Evolutionary conservation across 2,113 vertebrate genomes (phyloP).

Genomic region (Aleadryas rufinucha): DNA sequence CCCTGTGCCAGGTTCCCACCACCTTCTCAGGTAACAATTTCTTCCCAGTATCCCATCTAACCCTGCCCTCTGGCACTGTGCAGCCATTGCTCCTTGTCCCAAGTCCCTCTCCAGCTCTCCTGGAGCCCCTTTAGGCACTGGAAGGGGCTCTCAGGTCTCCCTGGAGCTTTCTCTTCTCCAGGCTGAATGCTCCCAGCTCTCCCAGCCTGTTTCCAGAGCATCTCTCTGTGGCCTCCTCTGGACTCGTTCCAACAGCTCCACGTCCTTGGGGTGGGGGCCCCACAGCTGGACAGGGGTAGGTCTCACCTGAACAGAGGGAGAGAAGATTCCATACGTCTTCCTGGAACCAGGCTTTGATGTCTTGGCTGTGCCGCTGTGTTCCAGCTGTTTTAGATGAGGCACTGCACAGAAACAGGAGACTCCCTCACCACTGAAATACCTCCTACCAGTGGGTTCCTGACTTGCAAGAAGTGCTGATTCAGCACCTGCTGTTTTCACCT

Average conservation of each 20-base stretch:
- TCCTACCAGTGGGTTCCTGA: background rate
- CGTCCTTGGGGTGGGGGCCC: background rate
- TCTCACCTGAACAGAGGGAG: background rate
- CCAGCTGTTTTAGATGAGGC: background rate
- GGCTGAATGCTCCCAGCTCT: background rate
- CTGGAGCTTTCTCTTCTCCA: background rate
- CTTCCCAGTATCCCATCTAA: background rate
- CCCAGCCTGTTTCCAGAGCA: background rate
- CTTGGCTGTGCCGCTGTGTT: background rate
- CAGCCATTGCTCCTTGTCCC: background rate
- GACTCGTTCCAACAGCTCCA: background rate
- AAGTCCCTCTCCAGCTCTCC: background rate
- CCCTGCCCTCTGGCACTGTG: background rate
- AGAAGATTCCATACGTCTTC: background rate
- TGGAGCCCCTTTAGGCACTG: background rate
- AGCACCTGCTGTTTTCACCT: background rate
- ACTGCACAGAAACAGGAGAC: background rate
- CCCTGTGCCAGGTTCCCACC: fast-evolving
- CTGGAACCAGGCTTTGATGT: background rate
- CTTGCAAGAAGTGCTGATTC: background rate
- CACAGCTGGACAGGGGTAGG: background rate
- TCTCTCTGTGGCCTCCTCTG: background rate
- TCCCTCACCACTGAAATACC: background rate
- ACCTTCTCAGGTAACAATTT: background rate
- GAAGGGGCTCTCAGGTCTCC: background rate